phyloP scores from a whole-genome alignment of 1,140 invertebrate genomes.

The Phocides pigmalion region DNA sequence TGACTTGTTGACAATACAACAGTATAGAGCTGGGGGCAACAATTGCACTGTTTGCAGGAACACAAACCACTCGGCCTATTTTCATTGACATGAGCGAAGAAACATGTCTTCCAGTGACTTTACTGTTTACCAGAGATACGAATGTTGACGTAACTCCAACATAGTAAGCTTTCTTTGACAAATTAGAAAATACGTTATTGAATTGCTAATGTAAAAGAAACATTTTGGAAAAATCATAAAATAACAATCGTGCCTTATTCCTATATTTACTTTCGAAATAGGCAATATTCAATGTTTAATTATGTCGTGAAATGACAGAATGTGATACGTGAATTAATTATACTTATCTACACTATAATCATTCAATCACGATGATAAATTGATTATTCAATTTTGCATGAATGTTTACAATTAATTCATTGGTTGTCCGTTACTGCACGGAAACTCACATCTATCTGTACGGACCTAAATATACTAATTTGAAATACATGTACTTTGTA shows the following conservation, averaged over 20 bases:
- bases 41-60: constrained; percentile 22
- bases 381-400: neutral
- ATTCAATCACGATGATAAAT: constrained; percentile 5
- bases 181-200: too few relatives aligned
- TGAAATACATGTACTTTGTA: too few relatives aligned
- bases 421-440: neutral
- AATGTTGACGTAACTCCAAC: constrained; percentile 1
- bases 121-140: constrained; percentile 8
- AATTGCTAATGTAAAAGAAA: too few relatives aligned
- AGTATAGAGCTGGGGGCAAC: constrained; percentile 13
- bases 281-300: neutral
- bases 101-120: constrained; percentile 14
- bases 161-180: neutral
- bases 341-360: constrained; percentile 1
- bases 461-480: too few relatives aligned
- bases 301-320: neutral
- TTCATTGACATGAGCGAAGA: constrained; percentile 27
- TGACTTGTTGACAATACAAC: constrained; percentile 9
- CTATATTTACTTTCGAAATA: neutral
- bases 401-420: constrained; percentile 2
- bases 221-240: too few relatives aligned
- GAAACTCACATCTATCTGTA: too few relatives aligned
- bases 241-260: too few relatives aligned
- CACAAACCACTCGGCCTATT: constrained; percentile 27
- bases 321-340: neutral